Percentiles rank a stretch among this genome's conserved stretches.
phyloP scores from a whole-genome alignment of 2,113 vertebrate species.

The Anthoscopus minutus region DNA sequence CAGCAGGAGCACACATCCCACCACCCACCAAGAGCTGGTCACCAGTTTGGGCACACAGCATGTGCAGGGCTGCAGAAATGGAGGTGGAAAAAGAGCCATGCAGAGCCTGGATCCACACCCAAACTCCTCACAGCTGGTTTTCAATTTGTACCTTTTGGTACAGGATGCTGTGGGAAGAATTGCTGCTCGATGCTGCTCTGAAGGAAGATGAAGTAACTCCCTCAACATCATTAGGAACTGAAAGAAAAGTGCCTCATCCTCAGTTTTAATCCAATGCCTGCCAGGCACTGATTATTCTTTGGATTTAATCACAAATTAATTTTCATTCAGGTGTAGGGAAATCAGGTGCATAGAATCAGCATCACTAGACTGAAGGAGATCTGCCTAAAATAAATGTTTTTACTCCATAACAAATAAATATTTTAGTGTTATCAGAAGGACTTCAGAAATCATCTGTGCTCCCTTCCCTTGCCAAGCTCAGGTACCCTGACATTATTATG shows the following conservation, averaged over 20 bases:
- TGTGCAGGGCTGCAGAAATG: neutral
- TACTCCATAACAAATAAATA: neutral
- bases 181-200: neutral
- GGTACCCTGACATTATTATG: neutral
- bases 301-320: neutral
- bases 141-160: neutral
- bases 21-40: neutral
- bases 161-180: neutral
- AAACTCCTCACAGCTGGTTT: neutral
- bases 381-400: neutral
- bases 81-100: neutral
- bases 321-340: neutral
- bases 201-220: neutral
- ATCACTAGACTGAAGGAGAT: neutral
- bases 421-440: neutral
- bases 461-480: neutral
- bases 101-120: neutral
- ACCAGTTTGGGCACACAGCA: fast-evolving
- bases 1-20: neutral
- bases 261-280: neutral
- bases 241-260: neutral
- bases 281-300: neutral
- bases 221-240: neutral
- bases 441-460: neutral
- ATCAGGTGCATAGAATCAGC: neutral